Conservation (phyloP, 2,888 invertebrate species). For the Melieria picta region DNA sequence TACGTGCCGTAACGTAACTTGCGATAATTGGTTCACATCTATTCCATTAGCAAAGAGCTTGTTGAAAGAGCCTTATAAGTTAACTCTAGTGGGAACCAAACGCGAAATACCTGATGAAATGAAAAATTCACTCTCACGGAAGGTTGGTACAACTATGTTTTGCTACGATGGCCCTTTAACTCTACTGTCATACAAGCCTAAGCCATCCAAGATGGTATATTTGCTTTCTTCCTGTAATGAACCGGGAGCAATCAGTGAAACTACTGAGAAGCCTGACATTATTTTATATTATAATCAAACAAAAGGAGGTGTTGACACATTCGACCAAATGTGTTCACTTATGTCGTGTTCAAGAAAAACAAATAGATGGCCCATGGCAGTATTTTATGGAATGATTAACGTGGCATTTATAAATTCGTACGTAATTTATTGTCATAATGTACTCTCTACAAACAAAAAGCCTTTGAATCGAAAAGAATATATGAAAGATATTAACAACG, state of each 20-base stretch:
- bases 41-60: too few relatives aligned
- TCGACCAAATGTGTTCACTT: constrained; percentile 39
- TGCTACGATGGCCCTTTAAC: constrained; percentile 8
- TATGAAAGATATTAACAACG: constrained; percentile 14
- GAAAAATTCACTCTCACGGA: too few relatives aligned
- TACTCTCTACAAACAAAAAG: neutral
- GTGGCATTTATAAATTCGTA: constrained; percentile 9
- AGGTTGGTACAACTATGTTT: constrained; percentile 23
- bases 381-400: constrained; percentile 27
- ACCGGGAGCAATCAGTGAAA: constrained; percentile 10
- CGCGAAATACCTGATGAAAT: too few relatives aligned
- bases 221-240: constrained; percentile 36
- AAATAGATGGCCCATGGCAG: constrained; percentile 18
- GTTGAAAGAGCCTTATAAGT: too few relatives aligned
- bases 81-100: too few relatives aligned
- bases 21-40: too few relatives aligned
- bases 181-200: neutral
- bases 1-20: too few relatives aligned
- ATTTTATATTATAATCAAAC: constrained; percentile 36
- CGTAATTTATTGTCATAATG: constrained; percentile 22
- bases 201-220: constrained; percentile 36
- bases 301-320: constrained; percentile 38
- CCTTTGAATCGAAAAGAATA: constrained; percentile 4
- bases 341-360: constrained; percentile 36
- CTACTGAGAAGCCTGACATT: constrained; percentile 30